Percentiles rank a stretch among this genome's conserved stretches.
Conservation (phyloP, 2,113 vertebrate genomes). For the Ascaphus truei region DNA sequence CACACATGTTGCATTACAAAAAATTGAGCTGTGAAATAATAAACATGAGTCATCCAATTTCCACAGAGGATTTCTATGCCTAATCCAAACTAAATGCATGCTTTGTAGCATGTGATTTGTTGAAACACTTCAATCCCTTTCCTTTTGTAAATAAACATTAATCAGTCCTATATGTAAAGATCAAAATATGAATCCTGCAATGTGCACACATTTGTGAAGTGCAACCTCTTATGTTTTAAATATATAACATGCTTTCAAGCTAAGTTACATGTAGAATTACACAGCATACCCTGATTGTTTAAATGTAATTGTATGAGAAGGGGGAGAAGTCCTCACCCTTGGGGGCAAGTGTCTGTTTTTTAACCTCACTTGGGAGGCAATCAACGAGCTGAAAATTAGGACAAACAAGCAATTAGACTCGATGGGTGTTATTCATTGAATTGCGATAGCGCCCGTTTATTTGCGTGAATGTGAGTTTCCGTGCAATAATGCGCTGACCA, state of each 20-base stretch:
- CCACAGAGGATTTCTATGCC: slow-evolving; percentile 25
- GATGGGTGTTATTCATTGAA: too few relatives aligned
- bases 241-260: neutral
- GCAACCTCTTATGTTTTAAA: neutral
- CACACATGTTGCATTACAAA: slow-evolving; percentile 29
- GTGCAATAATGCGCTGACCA: too few relatives aligned
- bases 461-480: too few relatives aligned
- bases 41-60: slow-evolving; percentile 33
- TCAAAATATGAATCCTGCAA: slow-evolving; percentile 25
- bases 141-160: slow-evolving; percentile 33
- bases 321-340: neutral
- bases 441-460: too few relatives aligned
- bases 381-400: neutral
- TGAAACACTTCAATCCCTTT: slow-evolving; percentile 30
- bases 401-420: too few relatives aligned
- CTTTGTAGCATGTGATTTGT: slow-evolving; percentile 31
- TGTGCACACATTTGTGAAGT: neutral
- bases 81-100: slow-evolving; percentile 8
- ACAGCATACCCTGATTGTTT: neutral
- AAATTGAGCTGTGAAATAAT: slow-evolving; percentile 25
- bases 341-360: neutral
- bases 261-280: neutral
- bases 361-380: neutral
- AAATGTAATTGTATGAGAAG: neutral
- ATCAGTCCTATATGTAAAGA: slow-evolving; percentile 23